Base-by-base conservation (phyloP, 2,888 invertebrate genomes). In the Drosophila mayaguana region DNA sequence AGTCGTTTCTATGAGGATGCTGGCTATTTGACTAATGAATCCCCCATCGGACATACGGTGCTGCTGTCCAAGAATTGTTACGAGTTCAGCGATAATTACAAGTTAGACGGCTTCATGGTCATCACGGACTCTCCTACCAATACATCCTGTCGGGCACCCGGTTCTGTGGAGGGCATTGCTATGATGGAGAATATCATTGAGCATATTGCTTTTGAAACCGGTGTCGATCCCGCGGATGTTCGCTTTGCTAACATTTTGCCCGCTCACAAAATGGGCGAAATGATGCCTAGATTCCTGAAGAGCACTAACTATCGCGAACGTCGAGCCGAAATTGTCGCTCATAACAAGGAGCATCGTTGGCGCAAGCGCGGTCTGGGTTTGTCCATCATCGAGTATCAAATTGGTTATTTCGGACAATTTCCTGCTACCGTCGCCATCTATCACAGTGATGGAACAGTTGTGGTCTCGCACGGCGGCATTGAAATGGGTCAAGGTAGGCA, bases 401-500 rank as follows among this genome's bases (percentile, higher is more conserved):
- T 95, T 1, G 78, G 91, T 6, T 91, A 94, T 40, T 90, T 93
- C 32, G 93, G 94, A 0, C 94, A 94, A 54, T 95, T 93, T 71
- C 93, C 94, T 59, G 94, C 95, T 0, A 93, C 95, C 12, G 93
- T 97, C 14, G 94, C 95, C 0, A 94, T 97, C 66, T 96, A 95
- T 85, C 95, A 95, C 32, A 94, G 94, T 1, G 96, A 96, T 90
- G 96, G 95, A 1, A 94, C 95, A 0, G 96, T 97, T 2, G 94
- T 95, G 0, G 93, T 97, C 3, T 93, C 94, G 3, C 96, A 96
- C 81, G 96, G 96, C 16, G 96, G 96, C 2, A 93, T 96, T 32
- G 96, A 96, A 93, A 95, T 96, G 88, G 97, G 97, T 0, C 97
- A 97, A 93, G 97, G 97, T 11, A 48, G 32, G 94, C n/a, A n/a